Evolutionary conservation across 2,113 vertebrate genomes (phyloP).

Genomic region (Paradoxurus hermaphroditus): DNA sequence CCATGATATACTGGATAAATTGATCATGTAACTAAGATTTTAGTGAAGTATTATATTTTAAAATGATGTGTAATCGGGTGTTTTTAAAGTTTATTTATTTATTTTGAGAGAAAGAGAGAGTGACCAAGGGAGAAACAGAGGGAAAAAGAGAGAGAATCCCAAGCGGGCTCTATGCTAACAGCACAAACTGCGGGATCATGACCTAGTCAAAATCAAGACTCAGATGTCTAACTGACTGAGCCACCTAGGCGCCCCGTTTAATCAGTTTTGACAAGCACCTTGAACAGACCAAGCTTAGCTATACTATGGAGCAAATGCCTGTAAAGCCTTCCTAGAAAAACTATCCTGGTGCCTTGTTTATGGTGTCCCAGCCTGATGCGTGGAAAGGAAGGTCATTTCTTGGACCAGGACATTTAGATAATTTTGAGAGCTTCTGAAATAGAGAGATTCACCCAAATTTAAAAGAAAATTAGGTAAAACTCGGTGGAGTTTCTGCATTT

Average conservation of each 20-base stretch:
- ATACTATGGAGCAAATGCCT: neutral
- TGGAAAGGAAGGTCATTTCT: neutral
- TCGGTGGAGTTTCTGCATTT: neutral
- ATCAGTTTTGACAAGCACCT: neutral
- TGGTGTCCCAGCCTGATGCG: neutral
- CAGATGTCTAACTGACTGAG: too few species aligned
- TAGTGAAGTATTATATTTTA: neutral
- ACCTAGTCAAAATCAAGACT: too few species aligned
- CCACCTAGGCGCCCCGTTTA: neutral
- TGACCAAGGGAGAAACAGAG: too few species aligned
- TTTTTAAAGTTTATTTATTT: too few species aligned
- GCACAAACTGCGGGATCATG: too few species aligned
- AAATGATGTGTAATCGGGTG: neutral
- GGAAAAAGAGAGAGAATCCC: too few species aligned
- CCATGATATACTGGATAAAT: neutral
- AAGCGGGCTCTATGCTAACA: too few species aligned
- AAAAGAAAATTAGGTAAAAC: neutral
- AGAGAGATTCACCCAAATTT: neutral
- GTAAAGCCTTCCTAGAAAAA: neutral
- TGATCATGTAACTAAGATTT: neutral
- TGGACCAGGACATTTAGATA: neutral
- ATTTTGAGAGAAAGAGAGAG: too few species aligned
- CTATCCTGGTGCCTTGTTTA: neutral
- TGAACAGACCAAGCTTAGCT: neutral
- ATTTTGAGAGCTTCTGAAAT: neutral